These are phyloP conservation scores for Zeugodacus cucurbitae DNA, from an alignment of 1,140 invertebrate genomes.

Conservation along the genomic window DNA sequence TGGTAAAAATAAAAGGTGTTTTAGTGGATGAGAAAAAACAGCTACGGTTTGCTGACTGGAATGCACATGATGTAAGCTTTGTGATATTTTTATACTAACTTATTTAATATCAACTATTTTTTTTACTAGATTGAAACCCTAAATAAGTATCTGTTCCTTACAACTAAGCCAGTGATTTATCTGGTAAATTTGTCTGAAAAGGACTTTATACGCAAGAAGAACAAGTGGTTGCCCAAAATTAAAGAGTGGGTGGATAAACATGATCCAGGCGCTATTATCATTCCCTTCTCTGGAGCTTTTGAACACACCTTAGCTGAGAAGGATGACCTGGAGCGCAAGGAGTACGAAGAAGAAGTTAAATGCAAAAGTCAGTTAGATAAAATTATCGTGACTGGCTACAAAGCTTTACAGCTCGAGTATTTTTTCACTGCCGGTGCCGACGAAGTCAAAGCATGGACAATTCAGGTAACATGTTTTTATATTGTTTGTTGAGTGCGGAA, in stretches of 20 bases:
- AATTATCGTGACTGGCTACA: constrained; percentile 98
- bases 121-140: constrained; percentile 89
- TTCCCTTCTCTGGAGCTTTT: constrained; percentile 94
- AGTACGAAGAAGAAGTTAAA: constrained; percentile 61
- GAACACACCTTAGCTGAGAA: constrained; percentile 91
- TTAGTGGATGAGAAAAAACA: constrained; percentile 93
- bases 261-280: constrained; percentile 91
- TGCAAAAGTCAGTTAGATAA: constrained; percentile 88
- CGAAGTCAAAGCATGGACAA: constrained; percentile 99
- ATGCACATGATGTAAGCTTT: constrained; percentile 86
- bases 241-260: constrained; percentile 99
- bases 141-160: constrained; percentile 97
- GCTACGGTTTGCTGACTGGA: constrained; percentile 93
- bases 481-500: not conserved
- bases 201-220: constrained; percentile 99
- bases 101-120: not conserved
- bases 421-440: constrained; percentile 98
- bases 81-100: not conserved
- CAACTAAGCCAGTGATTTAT: constrained; percentile 98
- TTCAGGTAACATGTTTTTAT: constrained; percentile 77
- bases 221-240: constrained; percentile 98
- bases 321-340: constrained; percentile 78
- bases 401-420: constrained; percentile 93
- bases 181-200: constrained; percentile 97
- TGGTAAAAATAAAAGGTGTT: constrained; percentile 87